Base-by-base conservation (phyloP, 2,888 invertebrate genomes). In the Drosophila nr. perissopoda region DNA sequence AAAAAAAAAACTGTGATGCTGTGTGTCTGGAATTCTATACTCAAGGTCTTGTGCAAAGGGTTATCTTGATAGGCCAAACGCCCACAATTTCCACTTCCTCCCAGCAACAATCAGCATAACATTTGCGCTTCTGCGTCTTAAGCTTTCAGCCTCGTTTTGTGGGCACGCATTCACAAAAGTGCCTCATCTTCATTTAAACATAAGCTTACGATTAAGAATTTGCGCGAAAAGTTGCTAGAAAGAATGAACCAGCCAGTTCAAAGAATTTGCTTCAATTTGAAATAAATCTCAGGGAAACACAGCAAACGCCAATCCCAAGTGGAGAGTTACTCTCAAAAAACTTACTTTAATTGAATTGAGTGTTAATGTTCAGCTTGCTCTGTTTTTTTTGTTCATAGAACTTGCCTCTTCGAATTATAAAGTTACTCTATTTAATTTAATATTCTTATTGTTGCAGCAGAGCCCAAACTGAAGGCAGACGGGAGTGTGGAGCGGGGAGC, bases 21-120 rank as follows among this genome's bases (percentile, higher is more conserved):
- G 38, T 27, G 18, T 38, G 27, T 36, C 63, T 59, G 62, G 61
- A 71, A 77, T 65, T 59, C 10, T 49, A 10, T 65, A 40, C 27
- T 42, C 79, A 79, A 81, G 82, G 78, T 72, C 79, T 57, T 36
- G 25, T 16, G 49, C 21, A 49, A 38, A 27, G 59, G 33, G 42
- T 21, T 52, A 52, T 61, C 54, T 54, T 29, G 62, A 64, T 71
- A 61, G 36, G 34, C 38, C 18, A n/a, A 40, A 60, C 52, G 49
- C 66, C 27, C 54, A 48, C 38, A 46, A 46, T 25, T 46, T 4
- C 46, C 46, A 42, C 66, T 71, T 77, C 81, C 77, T 67, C 72
- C 51, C 34, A 10, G 27, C 33, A 42, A 40, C 74, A 54, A 66
- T 61, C 64, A 58, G 36, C 70, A 57, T 6, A 29, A 67, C 60